Percentiles rank a stretch among this genome's conserved stretches.
Evolutionary conservation across 2,797 vertebrate genomes (phyloP).

Genomic region (Xenopus petersii): DNA sequence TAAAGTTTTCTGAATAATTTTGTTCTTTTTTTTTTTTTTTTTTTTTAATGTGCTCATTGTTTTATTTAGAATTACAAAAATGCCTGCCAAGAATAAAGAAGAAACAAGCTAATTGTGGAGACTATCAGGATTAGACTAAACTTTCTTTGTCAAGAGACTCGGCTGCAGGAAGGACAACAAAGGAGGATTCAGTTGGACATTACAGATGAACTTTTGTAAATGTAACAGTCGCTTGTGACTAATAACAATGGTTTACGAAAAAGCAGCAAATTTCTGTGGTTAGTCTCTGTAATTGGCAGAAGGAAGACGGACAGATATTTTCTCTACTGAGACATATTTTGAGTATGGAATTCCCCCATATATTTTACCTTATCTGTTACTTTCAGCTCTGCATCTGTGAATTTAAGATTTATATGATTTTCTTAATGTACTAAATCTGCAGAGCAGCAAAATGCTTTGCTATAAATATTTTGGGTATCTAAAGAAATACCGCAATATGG

Average conservation of each 20-base stretch:
- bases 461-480: too few species aligned
- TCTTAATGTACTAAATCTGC: not conserved
- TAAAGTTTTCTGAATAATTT: not conserved
- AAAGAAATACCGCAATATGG: too few species aligned
- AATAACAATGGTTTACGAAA: not conserved
- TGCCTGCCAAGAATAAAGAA: slow-evolving; percentile 43
- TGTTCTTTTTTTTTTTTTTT: too few species aligned
- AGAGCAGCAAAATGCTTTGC: not conserved
- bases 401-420: not conserved
- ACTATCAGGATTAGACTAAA: not conserved
- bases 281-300: too few species aligned
- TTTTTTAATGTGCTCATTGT: slow-evolving; percentile 33
- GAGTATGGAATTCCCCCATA: not conserved
- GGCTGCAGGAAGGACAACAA: not conserved
- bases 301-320: too few species aligned
- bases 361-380: not conserved
- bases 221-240: not conserved
- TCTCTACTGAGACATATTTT: too few species aligned
- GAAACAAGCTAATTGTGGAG: slow-evolving; percentile 30
- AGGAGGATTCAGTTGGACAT: not conserved
- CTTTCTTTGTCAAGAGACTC: not conserved
- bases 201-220: not conserved
- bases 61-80: slow-evolving; percentile 36
- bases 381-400: not conserved
- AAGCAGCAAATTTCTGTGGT: not conserved